Evolutionary conservation across 2,797 vertebrate species (phyloP).

Genomic region (Sebastolobus altivelis): DNA sequence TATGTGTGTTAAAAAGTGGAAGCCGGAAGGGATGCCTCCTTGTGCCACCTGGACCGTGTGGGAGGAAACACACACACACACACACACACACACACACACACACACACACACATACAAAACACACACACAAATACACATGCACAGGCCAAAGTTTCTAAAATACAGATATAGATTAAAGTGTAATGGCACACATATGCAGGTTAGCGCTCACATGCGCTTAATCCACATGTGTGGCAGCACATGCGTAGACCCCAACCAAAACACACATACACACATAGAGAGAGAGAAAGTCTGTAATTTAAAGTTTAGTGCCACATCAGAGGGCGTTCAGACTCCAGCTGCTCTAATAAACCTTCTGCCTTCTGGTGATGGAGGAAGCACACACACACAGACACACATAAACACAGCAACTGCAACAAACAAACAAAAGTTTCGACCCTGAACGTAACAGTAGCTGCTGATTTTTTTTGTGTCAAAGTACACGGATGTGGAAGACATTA

Average conservation of each 20-base stretch:
- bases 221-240: conserved; percentile 15
- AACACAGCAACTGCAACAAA: conserved; percentile 15
- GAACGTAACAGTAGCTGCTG: background rate
- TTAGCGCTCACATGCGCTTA: conserved; percentile 12
- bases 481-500: background rate
- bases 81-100: conserved; percentile 5
- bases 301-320: conserved; percentile 54
- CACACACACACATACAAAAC: background rate
- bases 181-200: conserved; percentile 50
- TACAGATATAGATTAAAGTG: conserved; percentile 42
- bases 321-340: conserved; percentile 46
- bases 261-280: conserved; percentile 19
- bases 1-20: conserved; percentile 50
- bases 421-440: background rate
- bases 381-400: background rate
- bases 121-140: background rate
- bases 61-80: conserved; percentile 39
- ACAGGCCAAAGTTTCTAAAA: background rate
- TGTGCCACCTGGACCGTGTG: conserved; percentile 70
- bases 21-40: conserved; percentile 66
- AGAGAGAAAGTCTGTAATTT: conserved; percentile 35
- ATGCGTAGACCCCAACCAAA: conserved; percentile 4
- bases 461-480: background rate
- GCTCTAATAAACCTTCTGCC: conserved; percentile 42
- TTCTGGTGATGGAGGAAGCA: conserved; percentile 19